Base-by-base conservation (phyloP, 2,797 vertebrate species). In the Bovichtus diacanthus region DNA sequence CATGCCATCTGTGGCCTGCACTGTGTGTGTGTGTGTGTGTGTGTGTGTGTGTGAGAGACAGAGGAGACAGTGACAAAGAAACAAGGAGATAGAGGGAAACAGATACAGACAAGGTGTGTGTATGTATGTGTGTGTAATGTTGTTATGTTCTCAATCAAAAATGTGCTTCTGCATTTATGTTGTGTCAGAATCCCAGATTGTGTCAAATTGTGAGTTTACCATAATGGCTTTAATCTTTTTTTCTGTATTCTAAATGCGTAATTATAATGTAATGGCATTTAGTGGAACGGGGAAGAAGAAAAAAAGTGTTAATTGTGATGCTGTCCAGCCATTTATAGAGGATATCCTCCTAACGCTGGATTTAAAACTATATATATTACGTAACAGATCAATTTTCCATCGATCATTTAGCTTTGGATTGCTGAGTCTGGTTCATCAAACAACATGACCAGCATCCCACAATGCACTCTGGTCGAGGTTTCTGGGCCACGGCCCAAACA, bases 1-100 rank as follows among this genome's bases (percentile, higher is more conserved):
- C 89, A 87, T 87, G 88, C 93, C 93, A 94, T 94, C 93, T 93
- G 93, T 88, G 93, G 92, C 90, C 91, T 47, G 31, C 83, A 63
- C 80, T 53, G 78, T 56, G 68, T 73, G 84, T 58, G 53, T 68
- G 70, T 70, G 70, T 69, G 75, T 51, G 63, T 70, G 61, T 72
- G 68, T 78, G 64, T 74, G 65, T 80, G 54, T 53, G 72, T 8
- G 56, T 3, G 69, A 67, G 56, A 76, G 63, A 87, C 39, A 88
- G 79, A 85, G 68, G 73, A 69, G 63, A 79, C 53, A 76, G 59
- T 76, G 83, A 87, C 84, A 92, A 85, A 85, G 78, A 74, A 82
- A 73, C 65, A 73, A n/a, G 46, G 67, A 80, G 27, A 84, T 5
- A 55, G 69, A 74, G 27, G 54, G 68, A 81, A 71, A 85, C 73